Base-by-base conservation (phyloP, 2,888 invertebrate genomes). In the Aleiodes alternator region DNA sequence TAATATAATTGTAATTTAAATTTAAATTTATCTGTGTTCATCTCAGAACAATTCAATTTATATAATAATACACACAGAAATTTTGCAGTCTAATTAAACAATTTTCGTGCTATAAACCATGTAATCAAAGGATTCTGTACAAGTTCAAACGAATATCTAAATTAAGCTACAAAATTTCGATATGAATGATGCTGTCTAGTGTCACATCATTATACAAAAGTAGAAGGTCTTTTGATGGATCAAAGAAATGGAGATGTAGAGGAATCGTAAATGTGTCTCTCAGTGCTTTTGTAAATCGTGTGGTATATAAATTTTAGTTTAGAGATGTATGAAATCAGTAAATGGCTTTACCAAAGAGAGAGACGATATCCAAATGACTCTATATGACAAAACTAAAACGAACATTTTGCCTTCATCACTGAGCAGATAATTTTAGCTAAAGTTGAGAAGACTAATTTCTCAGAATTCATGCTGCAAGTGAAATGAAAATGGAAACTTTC, bases 251-350 rank as follows among this genome's bases (percentile, higher is more conserved):
- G 16, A 38, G 11, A 66, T 23, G 34, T 14, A 38, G 9, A 38
- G 16, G 14, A 66, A n/a, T 55, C 51, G 59, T 68, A 69, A 72
- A 61, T 72, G 74, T 72, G 76, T 76, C 66, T 71, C 43, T 38
- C 68, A 70, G 66, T 71, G 34, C 69, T 72, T 56, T 14, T 48
- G 43, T 51, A 69, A 74, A 77, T 77, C 56, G 64, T 51, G 38
- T 61, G 50, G 56, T 56, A 77, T 71, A 75, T 61, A 11, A 43
- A 55, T 56, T 43, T 56, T 69, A 23, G 72, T 64, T 73, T 77
- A 48, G 73, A 73, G 69, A 73, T 69, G 64, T 69, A 57, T 55
- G 50, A 75, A 76, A 71, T 71, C 75, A 51, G 78, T 31, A 50
- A 69, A 71, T 43, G 8, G 53, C 70, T 71, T 61, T 61, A 53